Conservation (phyloP, 2,888 invertebrate species). For the Lithophane socia region DNA sequence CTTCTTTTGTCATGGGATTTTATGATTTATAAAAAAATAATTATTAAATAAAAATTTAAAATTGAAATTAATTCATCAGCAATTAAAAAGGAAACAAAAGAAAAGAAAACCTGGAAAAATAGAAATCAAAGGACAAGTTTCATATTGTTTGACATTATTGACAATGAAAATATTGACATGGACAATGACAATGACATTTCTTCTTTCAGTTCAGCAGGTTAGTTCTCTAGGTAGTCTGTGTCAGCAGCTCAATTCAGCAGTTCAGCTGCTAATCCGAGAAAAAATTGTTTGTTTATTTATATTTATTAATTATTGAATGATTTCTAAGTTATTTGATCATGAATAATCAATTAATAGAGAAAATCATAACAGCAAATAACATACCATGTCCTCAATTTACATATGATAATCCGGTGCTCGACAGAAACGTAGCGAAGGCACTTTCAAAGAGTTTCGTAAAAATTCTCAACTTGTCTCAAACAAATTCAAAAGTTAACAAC, state of each 20-base stretch:
- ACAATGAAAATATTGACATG: not conserved
- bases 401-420: slow-evolving; percentile 82
- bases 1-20: not conserved
- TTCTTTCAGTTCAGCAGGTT: no score
- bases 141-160: not conserved
- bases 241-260: not conserved
- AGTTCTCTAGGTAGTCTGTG: no score
- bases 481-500: slow-evolving; percentile 75
- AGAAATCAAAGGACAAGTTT: not conserved
- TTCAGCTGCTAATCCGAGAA: accelerated
- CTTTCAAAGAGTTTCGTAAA: slow-evolving; percentile 83
- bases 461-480: slow-evolving; percentile 76
- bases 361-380: slow-evolving; percentile 78
- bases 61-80: not conserved
- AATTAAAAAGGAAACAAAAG: not conserved
- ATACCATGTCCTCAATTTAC: slow-evolving; percentile 76
- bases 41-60: no score
- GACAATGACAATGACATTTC: not conserved
- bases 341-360: slow-evolving; percentile 82
- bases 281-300: not conserved
- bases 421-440: slow-evolving; percentile 79
- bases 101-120: not conserved
- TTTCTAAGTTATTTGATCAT: slow-evolving; percentile 45
- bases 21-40: not conserved
- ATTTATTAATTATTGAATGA: no score